Conservation (phyloP, 2,888 invertebrate species). For the Anagyrus pseudococci region DNA sequence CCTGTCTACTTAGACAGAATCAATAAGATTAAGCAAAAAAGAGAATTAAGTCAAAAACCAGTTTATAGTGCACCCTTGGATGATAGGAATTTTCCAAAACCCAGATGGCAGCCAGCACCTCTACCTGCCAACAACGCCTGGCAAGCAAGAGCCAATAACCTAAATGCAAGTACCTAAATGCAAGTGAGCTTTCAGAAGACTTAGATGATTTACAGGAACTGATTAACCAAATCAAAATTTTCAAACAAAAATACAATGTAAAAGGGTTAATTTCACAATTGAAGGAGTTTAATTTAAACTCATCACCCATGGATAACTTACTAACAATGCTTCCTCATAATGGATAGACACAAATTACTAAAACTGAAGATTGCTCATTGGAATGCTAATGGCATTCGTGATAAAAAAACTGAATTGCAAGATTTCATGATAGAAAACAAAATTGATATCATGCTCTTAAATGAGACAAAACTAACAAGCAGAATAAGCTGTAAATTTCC, state of each 20-base stretch:
- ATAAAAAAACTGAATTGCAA: conserved; percentile 35
- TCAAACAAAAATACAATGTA: background rate
- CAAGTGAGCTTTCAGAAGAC: background rate
- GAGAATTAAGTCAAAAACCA: background rate
- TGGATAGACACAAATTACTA: background rate
- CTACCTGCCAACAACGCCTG: background rate
- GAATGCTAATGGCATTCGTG: conserved; percentile 42
- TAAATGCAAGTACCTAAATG: background rate
- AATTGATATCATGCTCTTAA: conserved; percentile 32
- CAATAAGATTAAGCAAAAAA: background rate
- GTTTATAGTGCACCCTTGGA: background rate
- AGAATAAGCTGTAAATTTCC: conserved; percentile 19
- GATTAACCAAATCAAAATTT: background rate
- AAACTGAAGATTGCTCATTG: conserved; percentile 38
- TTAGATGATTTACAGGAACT: background rate
- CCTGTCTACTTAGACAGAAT: background rate
- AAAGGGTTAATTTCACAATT: background rate
- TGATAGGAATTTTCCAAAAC: background rate
- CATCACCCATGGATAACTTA: background rate
- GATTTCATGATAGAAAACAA: conserved; percentile 21
- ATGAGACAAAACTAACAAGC: conserved; percentile 28
- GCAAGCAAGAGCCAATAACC: background rate
- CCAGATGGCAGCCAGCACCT: background rate
- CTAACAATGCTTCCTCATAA: background rate
- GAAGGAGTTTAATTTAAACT: background rate